These are phyloP conservation scores for Anser brachyrhynchus DNA, from an alignment of 2,113 vertebrate species.

Conservation along the genomic window DNA sequence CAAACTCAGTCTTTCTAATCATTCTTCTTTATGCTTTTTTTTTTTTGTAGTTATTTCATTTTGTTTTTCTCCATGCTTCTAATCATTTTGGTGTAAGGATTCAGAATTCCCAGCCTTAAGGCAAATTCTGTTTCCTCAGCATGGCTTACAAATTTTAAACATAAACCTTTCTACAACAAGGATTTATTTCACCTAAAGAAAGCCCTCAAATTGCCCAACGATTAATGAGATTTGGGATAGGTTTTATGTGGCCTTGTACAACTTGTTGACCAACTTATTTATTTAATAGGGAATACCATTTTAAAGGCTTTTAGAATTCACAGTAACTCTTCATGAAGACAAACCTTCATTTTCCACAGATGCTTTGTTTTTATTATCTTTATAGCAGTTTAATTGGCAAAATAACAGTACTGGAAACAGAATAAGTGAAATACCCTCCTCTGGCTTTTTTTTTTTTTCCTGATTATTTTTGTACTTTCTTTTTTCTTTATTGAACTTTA, in stretches of 20 bases:
- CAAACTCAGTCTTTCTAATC: neutral
- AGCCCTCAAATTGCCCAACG: neutral
- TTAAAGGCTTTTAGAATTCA: neutral
- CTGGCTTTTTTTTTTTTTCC: neutral
- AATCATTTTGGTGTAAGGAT: neutral
- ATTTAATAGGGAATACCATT: conserved; percentile 30
- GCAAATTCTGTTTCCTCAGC: neutral
- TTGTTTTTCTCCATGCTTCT: neutral
- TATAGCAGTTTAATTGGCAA: conserved; percentile 20
- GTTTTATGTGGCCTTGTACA: conserved; percentile 5
- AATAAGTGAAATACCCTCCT: neutral
- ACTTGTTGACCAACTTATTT: conserved; percentile 24
- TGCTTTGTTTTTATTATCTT: neutral
- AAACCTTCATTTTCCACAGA: conserved; percentile 20
- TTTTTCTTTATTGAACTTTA: neutral
- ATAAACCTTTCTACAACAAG: neutral
- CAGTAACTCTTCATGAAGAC: neutral
- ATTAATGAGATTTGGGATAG: neutral
- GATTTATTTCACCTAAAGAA: neutral
- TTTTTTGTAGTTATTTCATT: neutral
- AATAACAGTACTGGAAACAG: neutral
- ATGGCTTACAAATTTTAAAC: neutral
- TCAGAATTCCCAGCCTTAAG: neutral
- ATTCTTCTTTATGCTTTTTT: neutral
- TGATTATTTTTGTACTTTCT: neutral